These are phyloP conservation scores for Drosophila elegans DNA, from an alignment of 1,140 invertebrate genomes.

Conservation along the genomic window DNA sequence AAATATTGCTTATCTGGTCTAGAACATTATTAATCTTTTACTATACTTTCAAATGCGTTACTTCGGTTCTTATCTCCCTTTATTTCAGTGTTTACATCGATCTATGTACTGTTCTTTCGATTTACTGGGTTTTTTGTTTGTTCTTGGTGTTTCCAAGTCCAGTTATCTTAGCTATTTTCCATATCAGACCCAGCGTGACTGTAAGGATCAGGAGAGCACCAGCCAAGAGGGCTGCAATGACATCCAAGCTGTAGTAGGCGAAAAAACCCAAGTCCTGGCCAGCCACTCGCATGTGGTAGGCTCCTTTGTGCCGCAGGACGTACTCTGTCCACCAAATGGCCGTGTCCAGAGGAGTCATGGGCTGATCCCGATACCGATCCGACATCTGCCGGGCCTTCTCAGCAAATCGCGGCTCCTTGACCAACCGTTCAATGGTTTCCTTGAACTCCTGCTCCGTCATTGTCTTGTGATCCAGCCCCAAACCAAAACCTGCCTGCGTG, in stretches of 20 bases:
- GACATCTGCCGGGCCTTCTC: slow-evolving; percentile 86
- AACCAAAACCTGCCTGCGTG: slow-evolving; percentile 85
- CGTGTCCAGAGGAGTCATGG: slow-evolving; percentile 87
- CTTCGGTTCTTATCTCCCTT: no score
- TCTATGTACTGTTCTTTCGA: no score
- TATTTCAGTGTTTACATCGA: no score
- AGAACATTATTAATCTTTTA: no score
- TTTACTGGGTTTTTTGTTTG: slow-evolving; percentile 23
- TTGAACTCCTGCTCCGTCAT: slow-evolving; percentile 79
- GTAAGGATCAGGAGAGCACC: slow-evolving; percentile 3
- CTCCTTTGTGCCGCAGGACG: slow-evolving; percentile 86
- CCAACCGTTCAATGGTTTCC: slow-evolving; percentile 69
- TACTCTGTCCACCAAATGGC: slow-evolving; percentile 91
- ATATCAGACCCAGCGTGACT: neutral
- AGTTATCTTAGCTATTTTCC: slow-evolving; percentile 5
- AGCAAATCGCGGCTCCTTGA: slow-evolving; percentile 78
- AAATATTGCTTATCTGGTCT: neutral
- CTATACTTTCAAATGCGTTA: no score
- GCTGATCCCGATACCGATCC: slow-evolving; percentile 87
- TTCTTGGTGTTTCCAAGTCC: neutral
- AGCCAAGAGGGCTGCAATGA: slow-evolving; percentile 43
- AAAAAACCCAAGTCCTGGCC: slow-evolving; percentile 70
- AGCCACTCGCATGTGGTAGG: slow-evolving; percentile 63
- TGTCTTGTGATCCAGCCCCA: slow-evolving; percentile 77
- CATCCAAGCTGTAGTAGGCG: slow-evolving; percentile 87